phyloP scores from a whole-genome alignment of 1,140 invertebrate genomes.

The Camponotus vicinus region DNA sequence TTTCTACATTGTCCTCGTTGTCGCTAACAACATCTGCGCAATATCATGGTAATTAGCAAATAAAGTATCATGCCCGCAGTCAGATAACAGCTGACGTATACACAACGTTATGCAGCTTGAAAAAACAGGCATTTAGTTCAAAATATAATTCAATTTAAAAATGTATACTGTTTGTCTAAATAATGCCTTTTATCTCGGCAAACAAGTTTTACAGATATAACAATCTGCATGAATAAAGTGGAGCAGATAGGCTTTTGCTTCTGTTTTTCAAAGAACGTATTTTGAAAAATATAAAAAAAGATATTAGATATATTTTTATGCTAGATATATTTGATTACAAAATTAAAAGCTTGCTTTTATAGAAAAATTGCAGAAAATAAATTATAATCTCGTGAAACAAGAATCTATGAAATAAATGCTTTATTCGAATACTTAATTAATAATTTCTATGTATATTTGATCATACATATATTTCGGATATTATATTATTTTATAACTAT shows the following conservation, averaged over 20 bases:
- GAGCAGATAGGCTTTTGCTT: neutral
- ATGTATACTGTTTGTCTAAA: neutral
- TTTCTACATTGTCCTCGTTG: conserved; percentile 60
- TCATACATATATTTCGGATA: neutral
- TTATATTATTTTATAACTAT: neutral
- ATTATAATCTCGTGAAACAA: neutral
- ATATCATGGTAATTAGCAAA: conserved; percentile 61
- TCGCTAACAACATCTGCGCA: conserved; percentile 60
- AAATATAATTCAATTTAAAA: conserved; percentile 15
- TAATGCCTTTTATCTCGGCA: neutral
- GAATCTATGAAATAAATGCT: neutral
- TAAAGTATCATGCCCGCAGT: conserved; percentile 41
- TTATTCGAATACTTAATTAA: neutral
- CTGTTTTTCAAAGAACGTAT: neutral
- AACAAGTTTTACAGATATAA: neutral
- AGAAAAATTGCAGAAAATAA: neutral
- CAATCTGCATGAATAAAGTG: neutral
- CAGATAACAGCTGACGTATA: conserved; percentile 30
- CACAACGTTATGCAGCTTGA: neutral
- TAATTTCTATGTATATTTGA: neutral
- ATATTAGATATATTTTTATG: neutral
- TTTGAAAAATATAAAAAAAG: neutral
- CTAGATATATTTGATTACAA: neutral
- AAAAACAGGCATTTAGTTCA: neutral
- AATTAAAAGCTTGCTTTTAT: neutral